Base-by-base conservation (phyloP, 1,140 invertebrate species). In the Drosophila sturtevanti region DNA sequence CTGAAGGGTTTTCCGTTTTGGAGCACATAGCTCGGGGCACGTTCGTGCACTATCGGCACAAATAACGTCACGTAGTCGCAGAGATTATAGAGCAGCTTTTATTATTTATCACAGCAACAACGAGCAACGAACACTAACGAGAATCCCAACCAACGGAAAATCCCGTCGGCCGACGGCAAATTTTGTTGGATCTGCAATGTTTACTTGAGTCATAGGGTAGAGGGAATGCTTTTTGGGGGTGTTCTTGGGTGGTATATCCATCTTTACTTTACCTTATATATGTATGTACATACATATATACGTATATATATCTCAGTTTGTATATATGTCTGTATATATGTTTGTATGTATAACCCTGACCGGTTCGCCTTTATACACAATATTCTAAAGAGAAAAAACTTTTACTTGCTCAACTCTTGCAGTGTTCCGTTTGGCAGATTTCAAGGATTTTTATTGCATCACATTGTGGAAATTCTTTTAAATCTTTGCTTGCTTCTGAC, bases 81-180 rank as follows among this genome's bases (percentile, higher is more conserved):
- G 84, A 91, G 89, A 91, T 91, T 91, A 91, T 91, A 91, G 87
- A 90, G 87, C 87, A 90, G 87, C 87, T 90, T 90, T 90, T 90
- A 90, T 90, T 90, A 90, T 90, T 90, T 90, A 90, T 90, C 87
- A 87, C 86, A 68, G 79, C 79, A 81, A 82, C 77, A 77, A 78
- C 80, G 82, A 65, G 63, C 80, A 76, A 86, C 82, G 82, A 87
- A 67, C 82, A 79, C 84, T 87, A 87, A 87, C 82, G 79, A 89
- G 84, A 89, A 48, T 48, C 82, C 82, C 80, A 81, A 48, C 51
- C 35, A 78, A 74, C 34, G 35, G 61, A 70, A 82, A 87, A 89
- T 87, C 82, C 82, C 82, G 82, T 73, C 82, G 82, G 82, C 84
- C 75, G 79, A 66, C 68, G 82, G 78, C 73, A 31, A 37, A 55